phyloP scores from a whole-genome alignment of 1,140 invertebrate genomes.

The Halesus radiatus region DNA sequence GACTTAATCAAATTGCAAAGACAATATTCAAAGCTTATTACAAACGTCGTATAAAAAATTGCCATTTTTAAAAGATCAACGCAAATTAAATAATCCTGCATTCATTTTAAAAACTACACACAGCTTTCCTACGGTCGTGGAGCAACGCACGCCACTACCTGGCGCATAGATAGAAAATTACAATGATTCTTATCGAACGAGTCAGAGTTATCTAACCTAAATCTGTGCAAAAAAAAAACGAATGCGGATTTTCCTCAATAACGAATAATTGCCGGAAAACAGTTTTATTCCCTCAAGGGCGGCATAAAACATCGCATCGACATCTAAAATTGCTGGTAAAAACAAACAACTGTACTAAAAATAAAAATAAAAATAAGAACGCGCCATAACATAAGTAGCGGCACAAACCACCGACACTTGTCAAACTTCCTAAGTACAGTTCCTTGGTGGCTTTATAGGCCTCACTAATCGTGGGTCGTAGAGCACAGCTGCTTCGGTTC shows the following conservation, averaged over 20 bases:
- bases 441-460: background rate
- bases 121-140: no score
- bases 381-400: background rate
- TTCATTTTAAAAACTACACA: no score
- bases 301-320: background rate
- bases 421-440: background rate
- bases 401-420: background rate
- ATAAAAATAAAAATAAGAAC: background rate
- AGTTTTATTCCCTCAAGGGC: background rate
- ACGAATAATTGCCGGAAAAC: background rate
- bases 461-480: background rate
- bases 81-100: no score
- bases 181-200: no score
- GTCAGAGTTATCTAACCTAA: no score
- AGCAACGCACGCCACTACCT: no score
- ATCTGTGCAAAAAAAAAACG: no score
- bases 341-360: constrained; percentile 12
- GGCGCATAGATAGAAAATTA: no score
- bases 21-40: no score
- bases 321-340: constrained; percentile 7
- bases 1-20: no score
- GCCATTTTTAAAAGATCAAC: no score
- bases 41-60: no score
- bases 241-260: background rate
- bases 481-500: background rate